Evolutionary conservation across 2,113 vertebrate species (phyloP).

Genomic region (Pygoscelis antarcticus): DNA sequence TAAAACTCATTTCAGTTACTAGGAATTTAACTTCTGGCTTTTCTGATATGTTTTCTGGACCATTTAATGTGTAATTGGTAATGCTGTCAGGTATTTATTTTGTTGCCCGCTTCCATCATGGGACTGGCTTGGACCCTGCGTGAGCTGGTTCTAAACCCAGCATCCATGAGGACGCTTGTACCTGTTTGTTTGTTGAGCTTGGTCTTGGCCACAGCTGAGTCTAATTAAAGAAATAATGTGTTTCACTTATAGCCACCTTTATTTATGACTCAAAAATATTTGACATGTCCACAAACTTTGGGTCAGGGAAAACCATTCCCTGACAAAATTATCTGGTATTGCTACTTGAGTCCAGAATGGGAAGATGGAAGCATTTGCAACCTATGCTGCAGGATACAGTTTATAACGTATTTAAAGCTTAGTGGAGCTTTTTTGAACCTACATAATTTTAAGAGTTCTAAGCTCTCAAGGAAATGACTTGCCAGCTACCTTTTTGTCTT

Average conservation of each 20-base stretch:
- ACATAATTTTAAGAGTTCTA: not conserved
- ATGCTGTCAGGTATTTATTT: not conserved
- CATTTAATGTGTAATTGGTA: not conserved
- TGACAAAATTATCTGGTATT: not conserved
- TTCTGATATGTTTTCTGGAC: not conserved
- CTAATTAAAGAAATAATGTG: not conserved
- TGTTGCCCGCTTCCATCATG: not conserved
- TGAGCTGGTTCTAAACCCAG: not conserved
- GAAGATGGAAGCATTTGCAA: not conserved
- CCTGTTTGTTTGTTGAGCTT: not conserved
- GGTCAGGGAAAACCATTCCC: not conserved
- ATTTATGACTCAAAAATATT: not conserved
- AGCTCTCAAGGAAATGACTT: not conserved
- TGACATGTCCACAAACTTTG: not conserved
- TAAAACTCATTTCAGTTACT: not conserved
- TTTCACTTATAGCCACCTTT: not conserved
- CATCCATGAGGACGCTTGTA: not conserved
- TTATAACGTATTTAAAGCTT: not conserved
- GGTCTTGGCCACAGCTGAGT: not conserved
- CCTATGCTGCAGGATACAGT: not conserved
- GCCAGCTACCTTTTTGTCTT: not conserved
- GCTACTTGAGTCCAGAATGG: not conserved
- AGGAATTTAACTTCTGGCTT: not conserved
- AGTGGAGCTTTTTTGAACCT: not conserved
- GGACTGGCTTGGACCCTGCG: not conserved